Evolutionary conservation across 2,888 invertebrate species (phyloP).

Genomic region (Stenchaetothrips biformis): DNA sequence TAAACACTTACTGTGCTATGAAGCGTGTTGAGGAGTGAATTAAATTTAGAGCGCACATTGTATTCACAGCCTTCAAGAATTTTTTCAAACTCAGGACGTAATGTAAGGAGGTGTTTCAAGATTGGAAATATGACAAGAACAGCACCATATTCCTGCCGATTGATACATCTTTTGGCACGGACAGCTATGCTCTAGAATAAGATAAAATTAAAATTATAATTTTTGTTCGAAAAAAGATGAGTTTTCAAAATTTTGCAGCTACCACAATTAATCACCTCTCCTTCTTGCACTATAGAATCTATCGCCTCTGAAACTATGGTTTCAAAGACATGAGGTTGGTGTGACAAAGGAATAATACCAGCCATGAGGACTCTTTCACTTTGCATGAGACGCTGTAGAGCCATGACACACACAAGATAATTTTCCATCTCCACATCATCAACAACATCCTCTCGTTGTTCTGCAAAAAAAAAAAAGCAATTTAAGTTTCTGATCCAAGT

Average conservation of each 20-base stretch:
- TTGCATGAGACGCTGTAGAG: slow-evolving; percentile 78
- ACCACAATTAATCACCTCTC: slow-evolving; percentile 62
- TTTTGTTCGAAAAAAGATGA: slow-evolving; percentile 16
- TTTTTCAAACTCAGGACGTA: slow-evolving; percentile 76
- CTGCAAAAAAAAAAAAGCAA: slow-evolving; percentile 42
- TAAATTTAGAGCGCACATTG: slow-evolving; percentile 64
- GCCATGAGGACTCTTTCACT: slow-evolving; percentile 78
- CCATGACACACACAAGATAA: slow-evolving; percentile 75
- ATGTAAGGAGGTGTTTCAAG: slow-evolving; percentile 66
- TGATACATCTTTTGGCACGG: slow-evolving; percentile 68
- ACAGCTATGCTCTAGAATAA: slow-evolving; percentile 60
- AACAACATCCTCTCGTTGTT: slow-evolving; percentile 54
- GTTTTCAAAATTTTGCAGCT: slow-evolving; percentile 26
- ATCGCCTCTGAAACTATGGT: slow-evolving; percentile 78
- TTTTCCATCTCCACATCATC: slow-evolving; percentile 79
- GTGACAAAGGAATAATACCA: slow-evolving; percentile 74
- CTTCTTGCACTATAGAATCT: slow-evolving; percentile 77
- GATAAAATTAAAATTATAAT: slow-evolving; percentile 26
- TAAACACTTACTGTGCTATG: slow-evolving; percentile 62
- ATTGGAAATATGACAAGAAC: slow-evolving; percentile 78
- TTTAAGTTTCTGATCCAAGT: neutral
- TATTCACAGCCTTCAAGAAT: slow-evolving; percentile 69
- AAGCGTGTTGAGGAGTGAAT: slow-evolving; percentile 65
- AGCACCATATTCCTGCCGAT: slow-evolving; percentile 71
- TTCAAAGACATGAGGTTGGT: slow-evolving; percentile 78